Conservation (phyloP, 2,888 invertebrate genomes). For the Fragum sueziense region DNA sequence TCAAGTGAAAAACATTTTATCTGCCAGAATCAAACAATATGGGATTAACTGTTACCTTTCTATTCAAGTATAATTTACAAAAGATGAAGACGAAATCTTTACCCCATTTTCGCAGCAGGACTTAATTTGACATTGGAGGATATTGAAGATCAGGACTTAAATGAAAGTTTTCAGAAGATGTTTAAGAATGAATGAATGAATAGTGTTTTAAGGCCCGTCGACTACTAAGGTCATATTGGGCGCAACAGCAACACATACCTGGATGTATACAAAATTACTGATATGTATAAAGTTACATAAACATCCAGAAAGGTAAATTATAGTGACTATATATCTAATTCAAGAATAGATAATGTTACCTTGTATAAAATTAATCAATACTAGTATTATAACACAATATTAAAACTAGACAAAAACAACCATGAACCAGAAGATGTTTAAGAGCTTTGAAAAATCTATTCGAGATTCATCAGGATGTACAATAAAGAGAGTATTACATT, state of each 20-base stretch:
- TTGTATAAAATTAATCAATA: too few relatives aligned
- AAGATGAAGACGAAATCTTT: slow-evolving; percentile 24
- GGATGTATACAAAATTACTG: too few relatives aligned
- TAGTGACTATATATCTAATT: too few relatives aligned
- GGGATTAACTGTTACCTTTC: slow-evolving; percentile 51
- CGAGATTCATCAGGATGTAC: slow-evolving; percentile 56
- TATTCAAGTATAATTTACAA: slow-evolving; percentile 38
- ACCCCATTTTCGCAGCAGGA: slow-evolving; percentile 31
- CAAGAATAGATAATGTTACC: too few relatives aligned
- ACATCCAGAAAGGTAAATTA: too few relatives aligned
- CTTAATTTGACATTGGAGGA: slow-evolving; percentile 22
- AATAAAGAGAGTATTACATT: slow-evolving; percentile 37
- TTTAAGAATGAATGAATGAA: too few relatives aligned
- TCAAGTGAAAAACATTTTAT: slow-evolving; percentile 23
- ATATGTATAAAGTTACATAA: too few relatives aligned
- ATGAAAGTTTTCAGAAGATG: slow-evolving; percentile 55
- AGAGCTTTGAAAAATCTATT: slow-evolving; percentile 50
- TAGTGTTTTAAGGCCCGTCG: too few relatives aligned
- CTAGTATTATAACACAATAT: too few relatives aligned
- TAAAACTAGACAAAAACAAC: too few relatives aligned
- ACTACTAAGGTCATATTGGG: too few relatives aligned
- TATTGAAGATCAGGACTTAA: slow-evolving; percentile 32
- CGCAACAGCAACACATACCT: too few relatives aligned
- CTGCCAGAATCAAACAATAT: slow-evolving; percentile 17
- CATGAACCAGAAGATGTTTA: slow-evolving; percentile 57